A percentile compares a stretch with the other conserved stretches of the same genome.
Conservation (phyloP, 2,888 invertebrate species). For the Therioaphis trifolii region DNA sequence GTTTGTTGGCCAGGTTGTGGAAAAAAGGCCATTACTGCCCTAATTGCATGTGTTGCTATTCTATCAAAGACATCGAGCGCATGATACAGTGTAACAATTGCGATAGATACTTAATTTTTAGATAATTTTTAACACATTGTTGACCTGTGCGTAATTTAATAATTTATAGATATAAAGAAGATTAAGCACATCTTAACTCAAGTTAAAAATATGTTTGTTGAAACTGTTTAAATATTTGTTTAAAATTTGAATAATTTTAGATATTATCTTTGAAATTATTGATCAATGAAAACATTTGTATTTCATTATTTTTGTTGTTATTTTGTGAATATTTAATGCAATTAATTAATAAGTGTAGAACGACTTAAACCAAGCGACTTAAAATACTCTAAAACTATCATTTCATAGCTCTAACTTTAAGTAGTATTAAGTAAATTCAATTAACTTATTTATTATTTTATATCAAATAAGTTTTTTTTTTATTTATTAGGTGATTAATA, state of each 20-base stretch:
- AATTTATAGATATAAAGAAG: background rate
- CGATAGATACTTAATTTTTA: constrained; percentile 70
- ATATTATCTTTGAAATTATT: constrained; percentile 1
- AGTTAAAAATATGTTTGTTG: no score
- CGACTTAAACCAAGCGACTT: no score
- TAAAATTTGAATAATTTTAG: background rate
- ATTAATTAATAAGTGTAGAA: no score
- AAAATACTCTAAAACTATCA: no score
- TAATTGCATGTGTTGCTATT: constrained; percentile 78
- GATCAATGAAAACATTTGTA: background rate
- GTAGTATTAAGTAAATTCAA: no score
- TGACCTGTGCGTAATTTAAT: constrained; percentile 9
- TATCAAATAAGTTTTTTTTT: no score
- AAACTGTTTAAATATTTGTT: no score
- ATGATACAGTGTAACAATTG: constrained; percentile 71
- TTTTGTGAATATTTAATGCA: no score
- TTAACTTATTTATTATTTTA: no score
- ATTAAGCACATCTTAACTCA: background rate
- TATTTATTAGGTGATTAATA: no score
- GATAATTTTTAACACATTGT: constrained; percentile 36
- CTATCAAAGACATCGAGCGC: constrained; percentile 73
- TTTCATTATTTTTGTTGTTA: background rate
- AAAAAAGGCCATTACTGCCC: constrained; percentile 81
- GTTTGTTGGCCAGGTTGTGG: constrained; percentile 72
- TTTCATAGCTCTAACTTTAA: no score